phyloP scores from a whole-genome alignment of 1,140 invertebrate genomes.

The Chlorops oryzae region DNA sequence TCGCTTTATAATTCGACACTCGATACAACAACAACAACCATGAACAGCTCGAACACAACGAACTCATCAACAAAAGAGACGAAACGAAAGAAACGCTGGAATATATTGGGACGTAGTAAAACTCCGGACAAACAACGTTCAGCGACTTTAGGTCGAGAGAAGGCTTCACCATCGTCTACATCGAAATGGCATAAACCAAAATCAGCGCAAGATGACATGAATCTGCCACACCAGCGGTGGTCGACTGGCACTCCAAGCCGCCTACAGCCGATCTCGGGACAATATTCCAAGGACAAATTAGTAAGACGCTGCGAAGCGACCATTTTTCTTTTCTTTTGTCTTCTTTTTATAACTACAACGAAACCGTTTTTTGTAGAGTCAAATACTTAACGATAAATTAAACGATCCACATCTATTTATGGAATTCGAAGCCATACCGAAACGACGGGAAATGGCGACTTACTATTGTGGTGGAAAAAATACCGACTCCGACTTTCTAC shows the following conservation, averaged over 20 bases:
- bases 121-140: conserved; percentile 53
- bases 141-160: conserved; percentile 58
- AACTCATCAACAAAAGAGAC: conserved; percentile 46
- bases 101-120: conserved; percentile 56
- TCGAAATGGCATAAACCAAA: conserved; percentile 49
- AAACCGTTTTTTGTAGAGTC: no score
- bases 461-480: conserved; percentile 43
- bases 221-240: conserved; percentile 57
- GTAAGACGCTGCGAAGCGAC: conserved; percentile 47
- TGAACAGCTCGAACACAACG: conserved; percentile 17
- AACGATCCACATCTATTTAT: conserved; percentile 73
- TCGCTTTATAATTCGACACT: no score
- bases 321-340: neutral
- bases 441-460: conserved; percentile 58
- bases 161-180: conserved; percentile 33
- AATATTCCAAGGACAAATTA: conserved; percentile 70
- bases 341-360: conserved; percentile 40
- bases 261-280: conserved; percentile 61
- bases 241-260: conserved; percentile 60
- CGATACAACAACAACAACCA: conserved; percentile 9
- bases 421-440: conserved; percentile 82
- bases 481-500: conserved; percentile 62
- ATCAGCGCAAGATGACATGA: conserved; percentile 49
- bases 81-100: conserved; percentile 59
- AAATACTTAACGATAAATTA: conserved; percentile 73